Base-by-base conservation (phyloP, 2,113 vertebrate species). In the Nymphicus hollandicus region DNA sequence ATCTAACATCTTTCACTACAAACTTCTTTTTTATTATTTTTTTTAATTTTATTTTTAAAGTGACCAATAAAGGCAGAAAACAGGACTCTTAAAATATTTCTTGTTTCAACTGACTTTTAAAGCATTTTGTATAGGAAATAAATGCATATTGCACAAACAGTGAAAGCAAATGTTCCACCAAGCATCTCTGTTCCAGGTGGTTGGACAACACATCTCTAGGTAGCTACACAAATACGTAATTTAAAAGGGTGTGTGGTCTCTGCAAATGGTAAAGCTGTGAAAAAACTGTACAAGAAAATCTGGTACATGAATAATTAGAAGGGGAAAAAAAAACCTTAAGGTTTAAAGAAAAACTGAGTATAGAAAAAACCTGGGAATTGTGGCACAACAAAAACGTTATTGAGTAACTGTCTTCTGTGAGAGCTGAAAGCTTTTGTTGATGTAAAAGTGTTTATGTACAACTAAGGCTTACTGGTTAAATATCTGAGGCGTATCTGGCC, bases 401-500 rank as follows among this genome's bases (percentile, higher is more conserved):
- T 96, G 98, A 98, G 98, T 99, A 99, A 98, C 98, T 98, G 98
- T 98, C 97, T 95, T 98, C 97, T 98, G 98, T 98, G 99, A 98
- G 89, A 98, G 98, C 98, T 94, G 97, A 98, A 98, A 98, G 98
- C 98, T 98, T 98, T 97, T 97, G 93, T 97, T 97, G 98, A 99
- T 98, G 98, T 98, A 96, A 97, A 98, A 98, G 98, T 98, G 99
- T 98, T 98, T 99, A 99, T 99, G 98, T 99, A 99, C 99, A 99
- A 98, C 99, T 99, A 99, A 99, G 99, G 99, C 99, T 99, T 99
- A 99, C 98, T 99, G 99, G 99, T 99, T 99, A 99, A 99, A 99
- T 99, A 99, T 98, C 98, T 98, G 98, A 98, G 99, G 98, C 98
- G 95, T 98, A 98, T 98, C 98, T 98, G 98, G 98, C 98, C 98